phyloP scores from a whole-genome alignment of 2,888 invertebrate genomes.

The Plebejus anna region DNA sequence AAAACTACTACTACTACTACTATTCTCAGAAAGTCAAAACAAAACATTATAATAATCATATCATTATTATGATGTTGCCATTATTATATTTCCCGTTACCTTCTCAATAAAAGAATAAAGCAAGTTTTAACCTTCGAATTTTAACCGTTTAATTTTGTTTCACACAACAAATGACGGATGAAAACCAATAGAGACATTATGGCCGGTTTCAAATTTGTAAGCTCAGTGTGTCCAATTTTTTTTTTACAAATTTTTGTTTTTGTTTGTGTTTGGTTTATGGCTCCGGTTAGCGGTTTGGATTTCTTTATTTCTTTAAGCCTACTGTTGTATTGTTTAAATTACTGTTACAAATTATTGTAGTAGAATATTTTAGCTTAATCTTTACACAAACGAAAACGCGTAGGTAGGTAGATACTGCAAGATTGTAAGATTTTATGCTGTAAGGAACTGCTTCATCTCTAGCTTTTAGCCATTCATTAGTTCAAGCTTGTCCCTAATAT shows the following conservation, averaged over 20 bases:
- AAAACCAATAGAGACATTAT: constrained; percentile 13
- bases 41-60: not conserved
- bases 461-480: too few species aligned
- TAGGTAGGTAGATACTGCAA: not conserved
- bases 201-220: constrained; percentile 24
- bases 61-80: not conserved
- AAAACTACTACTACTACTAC: too few species aligned
- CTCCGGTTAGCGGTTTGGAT: constrained; percentile 4
- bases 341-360: not conserved
- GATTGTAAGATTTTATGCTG: too few species aligned
- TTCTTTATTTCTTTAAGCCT: not conserved
- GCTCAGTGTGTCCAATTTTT: constrained; percentile 2
- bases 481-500: too few species aligned
- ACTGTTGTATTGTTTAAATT: not conserved
- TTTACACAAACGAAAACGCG: too few species aligned
- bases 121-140: not conserved
- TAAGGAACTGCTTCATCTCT: too few species aligned
- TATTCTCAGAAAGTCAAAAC: not conserved
- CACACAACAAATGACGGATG: not conserved
- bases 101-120: not conserved
- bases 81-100: not conserved
- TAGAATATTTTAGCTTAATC: not conserved
- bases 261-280: constrained; percentile 17
- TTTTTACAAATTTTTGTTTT: constrained; percentile 23
- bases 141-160: not conserved